Evolutionary conservation across 2,888 invertebrate genomes (phyloP).

Genomic region (Labia minor): DNA sequence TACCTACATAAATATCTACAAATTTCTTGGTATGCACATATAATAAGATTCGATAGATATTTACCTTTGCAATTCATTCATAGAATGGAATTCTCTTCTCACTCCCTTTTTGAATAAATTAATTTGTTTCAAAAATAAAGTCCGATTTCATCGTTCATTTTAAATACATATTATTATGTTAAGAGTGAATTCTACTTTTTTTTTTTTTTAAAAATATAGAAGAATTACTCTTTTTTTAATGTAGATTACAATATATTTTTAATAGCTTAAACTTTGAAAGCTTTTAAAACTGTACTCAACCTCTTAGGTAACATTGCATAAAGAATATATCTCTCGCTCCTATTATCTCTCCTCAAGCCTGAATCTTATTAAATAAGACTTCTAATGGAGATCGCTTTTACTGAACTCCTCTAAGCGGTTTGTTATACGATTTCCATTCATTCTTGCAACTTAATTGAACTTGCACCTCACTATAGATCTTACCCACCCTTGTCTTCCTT

Average conservation of each 20-base stretch:
- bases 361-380: conserved; percentile 13
- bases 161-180: not conserved
- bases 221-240: conserved; percentile 1
- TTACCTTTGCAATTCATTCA: too few relatives aligned
- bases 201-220: not conserved
- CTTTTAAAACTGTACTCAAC: conserved; percentile 3
- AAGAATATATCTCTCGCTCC: not conserved
- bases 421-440: conserved; percentile 13
- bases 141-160: not conserved
- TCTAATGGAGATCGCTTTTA: conserved; percentile 13
- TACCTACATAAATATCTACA: too few relatives aligned
- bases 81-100: too few relatives aligned
- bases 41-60: too few relatives aligned
- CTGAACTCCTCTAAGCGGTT: conserved; percentile 7
- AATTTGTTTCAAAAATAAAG: not conserved
- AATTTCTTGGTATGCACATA: too few relatives aligned
- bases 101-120: too few relatives aligned
- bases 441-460: conserved; percentile 13
- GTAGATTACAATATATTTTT: not conserved
- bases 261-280: conserved; percentile 5
- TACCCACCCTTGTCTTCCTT: not conserved
- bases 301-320: conserved; percentile 8
- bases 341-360: conserved; percentile 13
- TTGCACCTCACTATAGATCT: conserved; percentile 4
- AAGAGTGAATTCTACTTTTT: not conserved